phyloP scores from a whole-genome alignment of 1,140 invertebrate genomes.

The Ruditapes philippinarum region DNA sequence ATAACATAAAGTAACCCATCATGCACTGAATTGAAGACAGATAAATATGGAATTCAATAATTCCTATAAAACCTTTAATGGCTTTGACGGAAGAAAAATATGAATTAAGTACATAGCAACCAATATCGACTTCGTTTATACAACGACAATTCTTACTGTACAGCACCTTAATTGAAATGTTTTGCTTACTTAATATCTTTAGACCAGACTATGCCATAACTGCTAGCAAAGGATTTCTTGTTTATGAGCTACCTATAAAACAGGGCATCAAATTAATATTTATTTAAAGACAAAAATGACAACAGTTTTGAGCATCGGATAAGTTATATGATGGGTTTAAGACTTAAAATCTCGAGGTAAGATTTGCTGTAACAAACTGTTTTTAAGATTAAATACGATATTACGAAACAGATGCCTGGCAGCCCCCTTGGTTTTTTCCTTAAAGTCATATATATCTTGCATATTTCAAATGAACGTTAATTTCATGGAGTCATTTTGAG shows the following conservation, averaged over 20 bases:
- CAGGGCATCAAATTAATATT: background rate
- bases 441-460: no score
- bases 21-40: background rate
- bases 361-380: background rate
- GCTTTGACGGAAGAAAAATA: background rate
- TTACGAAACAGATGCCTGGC: no score
- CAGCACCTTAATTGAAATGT: constrained; percentile 8
- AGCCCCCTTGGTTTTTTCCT: no score
- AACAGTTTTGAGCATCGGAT: background rate
- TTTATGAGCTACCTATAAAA: background rate
- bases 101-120: constrained; percentile 10
- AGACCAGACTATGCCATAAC: background rate
- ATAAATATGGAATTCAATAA: constrained; percentile 34
- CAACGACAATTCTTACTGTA: constrained; percentile 4
- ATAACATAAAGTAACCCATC: background rate
- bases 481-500: background rate
- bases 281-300: background rate
- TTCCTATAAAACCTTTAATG: background rate
- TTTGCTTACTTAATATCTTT: constrained; percentile 10
- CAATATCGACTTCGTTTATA: constrained; percentile 4
- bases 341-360: background rate
- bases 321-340: background rate
- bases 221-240: background rate
- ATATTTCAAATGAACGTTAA: no score
- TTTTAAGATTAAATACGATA: no score